phyloP scores from a whole-genome alignment of 2,888 invertebrate species.

The Machimus rusticus region DNA sequence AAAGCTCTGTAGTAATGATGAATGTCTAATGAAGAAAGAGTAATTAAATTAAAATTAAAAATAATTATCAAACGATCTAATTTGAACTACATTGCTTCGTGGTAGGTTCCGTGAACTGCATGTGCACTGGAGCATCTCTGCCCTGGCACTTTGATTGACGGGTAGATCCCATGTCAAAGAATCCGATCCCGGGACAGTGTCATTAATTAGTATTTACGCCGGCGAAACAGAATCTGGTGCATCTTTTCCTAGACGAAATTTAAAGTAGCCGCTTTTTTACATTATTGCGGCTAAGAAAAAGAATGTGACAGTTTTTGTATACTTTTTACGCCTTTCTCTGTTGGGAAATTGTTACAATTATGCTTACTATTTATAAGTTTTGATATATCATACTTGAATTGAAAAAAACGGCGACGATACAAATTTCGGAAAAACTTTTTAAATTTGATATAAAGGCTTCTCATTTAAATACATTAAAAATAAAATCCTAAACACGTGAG shows the following conservation, averaged over 20 bases:
- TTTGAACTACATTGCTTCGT: neutral
- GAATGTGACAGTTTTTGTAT: neutral
- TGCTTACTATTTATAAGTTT: no score
- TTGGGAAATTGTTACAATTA: neutral
- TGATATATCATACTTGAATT: no score
- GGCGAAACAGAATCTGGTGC: neutral
- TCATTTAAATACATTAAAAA: neutral
- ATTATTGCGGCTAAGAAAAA: neutral
- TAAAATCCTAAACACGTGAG: neutral
- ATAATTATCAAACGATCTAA: neutral
- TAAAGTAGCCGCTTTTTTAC: neutral
- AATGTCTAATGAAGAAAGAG: no score
- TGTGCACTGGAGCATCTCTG: neutral
- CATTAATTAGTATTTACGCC: neutral
- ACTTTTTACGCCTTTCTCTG: neutral
- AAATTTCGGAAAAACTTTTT: neutral
- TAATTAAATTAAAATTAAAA: no score
- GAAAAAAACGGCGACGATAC: no score
- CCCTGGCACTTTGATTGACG: neutral
- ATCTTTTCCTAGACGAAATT: neutral
- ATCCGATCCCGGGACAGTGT: neutral
- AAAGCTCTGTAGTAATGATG: no score
- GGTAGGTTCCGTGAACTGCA: neutral
- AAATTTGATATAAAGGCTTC: neutral
- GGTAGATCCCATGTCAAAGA: constrained; percentile 8